phyloP scores from a whole-genome alignment of 92 coral and sea anemone genomes.

The Phenganax subtilis region DNA sequence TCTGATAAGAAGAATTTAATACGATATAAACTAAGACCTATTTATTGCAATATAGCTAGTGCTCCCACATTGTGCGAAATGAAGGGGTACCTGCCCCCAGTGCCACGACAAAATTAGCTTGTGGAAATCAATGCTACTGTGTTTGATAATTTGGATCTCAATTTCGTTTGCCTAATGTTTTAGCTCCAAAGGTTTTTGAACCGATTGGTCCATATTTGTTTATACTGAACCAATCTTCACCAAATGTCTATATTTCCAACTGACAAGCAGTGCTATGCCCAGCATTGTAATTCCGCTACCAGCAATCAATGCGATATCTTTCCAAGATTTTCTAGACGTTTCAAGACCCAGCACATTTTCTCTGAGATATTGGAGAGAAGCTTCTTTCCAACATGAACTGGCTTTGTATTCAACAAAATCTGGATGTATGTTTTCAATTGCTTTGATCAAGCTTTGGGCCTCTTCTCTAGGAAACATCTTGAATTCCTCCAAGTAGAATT shows the following conservation, averaged over 20 bases:
- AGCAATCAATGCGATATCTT: neutral
- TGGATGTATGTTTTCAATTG: slow-evolving; percentile 3
- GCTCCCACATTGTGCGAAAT: too few relatives aligned
- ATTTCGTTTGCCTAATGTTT: too few relatives aligned
- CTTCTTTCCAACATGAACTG: slow-evolving; percentile 12
- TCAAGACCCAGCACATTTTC: slow-evolving; percentile 6
- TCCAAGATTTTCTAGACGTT: slow-evolving; percentile 20
- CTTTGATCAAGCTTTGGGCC: neutral
- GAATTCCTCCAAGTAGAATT: slow-evolving; percentile 47
- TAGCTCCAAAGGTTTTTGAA: too few relatives aligned
- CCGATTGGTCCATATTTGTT: too few relatives aligned
- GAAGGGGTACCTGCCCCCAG: too few relatives aligned
- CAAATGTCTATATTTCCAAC: neutral
- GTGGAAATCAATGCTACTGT: too few relatives aligned
- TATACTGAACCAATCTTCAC: neutral
- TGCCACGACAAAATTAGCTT: too few relatives aligned
- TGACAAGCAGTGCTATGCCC: slow-evolving; percentile 7
- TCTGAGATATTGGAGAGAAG: neutral
- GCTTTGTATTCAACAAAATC: slow-evolving; percentile 11
- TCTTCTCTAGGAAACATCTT: slow-evolving; percentile 15
- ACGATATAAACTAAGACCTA: too few relatives aligned
- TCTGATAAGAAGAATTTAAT: too few relatives aligned
- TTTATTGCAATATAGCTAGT: too few relatives aligned
- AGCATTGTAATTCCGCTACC: slow-evolving; percentile 2
- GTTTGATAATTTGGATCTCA: too few relatives aligned